Base-by-base conservation (phyloP, 2,888 invertebrate species). In the Gonocerus acuteangulatus region DNA sequence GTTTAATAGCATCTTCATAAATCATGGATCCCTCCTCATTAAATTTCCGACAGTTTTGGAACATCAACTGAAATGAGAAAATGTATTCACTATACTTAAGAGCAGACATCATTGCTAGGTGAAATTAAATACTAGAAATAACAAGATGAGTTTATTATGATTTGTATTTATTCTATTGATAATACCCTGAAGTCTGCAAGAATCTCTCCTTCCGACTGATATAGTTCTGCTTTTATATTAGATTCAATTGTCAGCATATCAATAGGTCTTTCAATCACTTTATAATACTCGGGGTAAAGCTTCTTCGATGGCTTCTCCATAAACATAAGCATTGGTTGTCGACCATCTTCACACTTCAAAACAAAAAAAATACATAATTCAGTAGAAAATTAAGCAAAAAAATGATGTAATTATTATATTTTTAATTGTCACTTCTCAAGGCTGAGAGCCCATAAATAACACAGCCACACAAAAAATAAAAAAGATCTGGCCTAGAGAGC, bases 301-400 rank as follows among this genome's bases (percentile, higher is more conserved):
- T 95, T 93, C 73, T 89, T 89, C 23, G 93, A 93, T 0, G 99
- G 97, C 71, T 95, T 91, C 73, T 94, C 93, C 89, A 96, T 89
- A 73, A 99, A 99, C 69, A 92, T 82, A 61, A 91, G 77, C 79
- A 95, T 89, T 0, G 94, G 89, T 69, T 89, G 85, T 13, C 96
- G 80, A 0, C 89, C 91, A 69, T 86, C 87, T 44, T 82, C 81
- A 69, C 82, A 82, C 83, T 67, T 57, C 1, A 22, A 60, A 64
- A 19, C 7, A 51, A 22, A 9, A 18, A 44, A 16, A 18, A 44
- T 18, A 19, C 16, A 23, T 27, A 22, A 34, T 39, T 32, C 16
- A 34, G 18, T 21, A 34, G 6, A 48, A 11, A 1, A 21, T 18
- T 19, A 34, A 11, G 36, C 11, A 34, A 34, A 34, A 11, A 9